Evolutionary conservation across 1,140 invertebrate genomes (phyloP).

Genomic region (Varroa destructor): DNA sequence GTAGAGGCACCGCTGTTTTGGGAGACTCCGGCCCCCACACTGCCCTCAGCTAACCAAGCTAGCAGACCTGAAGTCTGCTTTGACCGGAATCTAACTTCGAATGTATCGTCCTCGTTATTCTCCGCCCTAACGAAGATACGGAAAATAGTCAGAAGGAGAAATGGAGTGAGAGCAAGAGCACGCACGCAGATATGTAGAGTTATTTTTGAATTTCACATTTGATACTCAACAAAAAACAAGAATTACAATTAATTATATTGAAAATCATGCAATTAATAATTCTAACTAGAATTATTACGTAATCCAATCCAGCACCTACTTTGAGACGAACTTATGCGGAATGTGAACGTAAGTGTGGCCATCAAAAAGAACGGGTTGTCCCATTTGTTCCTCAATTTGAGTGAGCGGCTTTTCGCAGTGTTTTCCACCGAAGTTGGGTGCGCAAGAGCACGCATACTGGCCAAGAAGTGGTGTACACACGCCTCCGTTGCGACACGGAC

Average conservation of each 20-base stretch:
- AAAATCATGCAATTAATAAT: conserved; percentile 30
- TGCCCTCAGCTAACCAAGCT: conserved; percentile 52
- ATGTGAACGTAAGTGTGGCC: conserved; percentile 52
- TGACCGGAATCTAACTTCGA: conserved; percentile 55
- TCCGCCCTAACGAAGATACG: conserved; percentile 44
- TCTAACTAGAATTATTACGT: conserved; percentile 30
- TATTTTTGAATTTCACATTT: too few relatives aligned
- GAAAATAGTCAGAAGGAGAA: conserved; percentile 21
- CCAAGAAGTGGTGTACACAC: conserved; percentile 59
- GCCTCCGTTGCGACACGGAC: conserved; percentile 59
- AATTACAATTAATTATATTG: too few relatives aligned
- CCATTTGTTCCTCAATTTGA: conserved; percentile 34
- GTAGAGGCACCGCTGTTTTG: background rate
- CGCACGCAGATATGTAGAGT: too few relatives aligned
- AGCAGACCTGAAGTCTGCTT: conserved; percentile 51
- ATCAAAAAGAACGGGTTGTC: conserved; percentile 50
- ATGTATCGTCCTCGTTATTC: conserved; percentile 47
- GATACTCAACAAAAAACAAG: too few relatives aligned
- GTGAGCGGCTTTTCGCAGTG: conserved; percentile 52
- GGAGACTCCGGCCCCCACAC: conserved; percentile 36
- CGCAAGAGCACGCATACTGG: conserved; percentile 57
- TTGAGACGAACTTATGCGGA: conserved; percentile 48
- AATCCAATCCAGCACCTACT: conserved; percentile 42
- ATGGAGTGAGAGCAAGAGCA: conserved; percentile 9
- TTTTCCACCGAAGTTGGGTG: conserved; percentile 51